phyloP scores from a whole-genome alignment of 2,113 vertebrate genomes.

The Hemiprocne comata region DNA sequence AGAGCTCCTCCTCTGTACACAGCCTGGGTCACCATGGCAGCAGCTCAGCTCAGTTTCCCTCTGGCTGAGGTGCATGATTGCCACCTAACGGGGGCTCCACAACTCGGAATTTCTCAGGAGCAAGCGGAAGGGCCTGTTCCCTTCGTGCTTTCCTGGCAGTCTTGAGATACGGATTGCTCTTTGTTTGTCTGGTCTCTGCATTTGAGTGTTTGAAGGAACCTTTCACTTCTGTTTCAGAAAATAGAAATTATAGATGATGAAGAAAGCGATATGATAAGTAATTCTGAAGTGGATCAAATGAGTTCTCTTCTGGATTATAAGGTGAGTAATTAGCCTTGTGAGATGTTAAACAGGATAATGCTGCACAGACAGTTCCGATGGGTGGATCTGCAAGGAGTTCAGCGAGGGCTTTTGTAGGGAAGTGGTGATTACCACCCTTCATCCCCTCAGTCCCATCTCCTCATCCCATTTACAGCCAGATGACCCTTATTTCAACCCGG shows the following conservation, averaged over 20 bases:
- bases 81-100: conserved; percentile 50
- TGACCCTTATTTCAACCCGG: background rate
- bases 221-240: conserved; percentile 82
- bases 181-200: fast-evolving
- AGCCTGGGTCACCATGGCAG: background rate
- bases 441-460: background rate
- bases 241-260: conserved; percentile 91
- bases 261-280: conserved; percentile 86
- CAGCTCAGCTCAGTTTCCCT: background rate
- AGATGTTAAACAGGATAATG: background rate
- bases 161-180: fast-evolving
- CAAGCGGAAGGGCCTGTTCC: too few species aligned
- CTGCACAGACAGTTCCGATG: background rate
- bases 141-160: background rate
- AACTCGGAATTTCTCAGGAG: background rate
- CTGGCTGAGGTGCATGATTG: conserved; percentile 47
- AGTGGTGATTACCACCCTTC: background rate
- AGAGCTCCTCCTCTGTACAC: background rate
- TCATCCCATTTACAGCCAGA: background rate
- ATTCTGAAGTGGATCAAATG: conserved; percentile 91
- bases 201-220: background rate
- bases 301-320: conserved; percentile 92
- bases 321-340: conserved; percentile 68
- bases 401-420: background rate
- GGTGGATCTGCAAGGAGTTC: background rate